A percentile compares a stretch with the other conserved stretches of the same genome.
Evolutionary conservation across 2,113 vertebrate species (phyloP).

Genomic region (Entelurus aequoreus): DNA sequence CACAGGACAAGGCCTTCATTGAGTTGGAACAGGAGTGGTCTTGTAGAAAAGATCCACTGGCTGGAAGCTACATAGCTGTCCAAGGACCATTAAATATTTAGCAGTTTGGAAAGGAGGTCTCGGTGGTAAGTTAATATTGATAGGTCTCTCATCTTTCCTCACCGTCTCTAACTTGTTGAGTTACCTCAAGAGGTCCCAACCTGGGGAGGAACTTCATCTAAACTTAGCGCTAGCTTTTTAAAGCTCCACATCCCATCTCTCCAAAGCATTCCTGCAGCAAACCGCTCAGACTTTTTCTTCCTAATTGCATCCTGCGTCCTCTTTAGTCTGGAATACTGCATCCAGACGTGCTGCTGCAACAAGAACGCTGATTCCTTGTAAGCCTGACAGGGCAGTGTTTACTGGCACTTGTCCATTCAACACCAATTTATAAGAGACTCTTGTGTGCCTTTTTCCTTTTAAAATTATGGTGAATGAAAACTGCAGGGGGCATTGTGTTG

Average conservation of each 20-base stretch:
- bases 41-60: constrained; percentile 69
- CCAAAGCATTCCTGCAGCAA: constrained; percentile 1
- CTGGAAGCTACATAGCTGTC: constrained; percentile 67
- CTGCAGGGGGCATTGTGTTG: not conserved
- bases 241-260: not conserved
- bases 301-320: constrained; percentile 14
- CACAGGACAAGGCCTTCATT: constrained; percentile 74
- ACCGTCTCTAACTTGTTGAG: constrained; percentile 53
- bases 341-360: constrained; percentile 20
- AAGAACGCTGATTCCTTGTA: constrained; percentile 60
- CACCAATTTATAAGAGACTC: constrained; percentile 29
- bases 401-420: constrained; percentile 58
- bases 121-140: constrained; percentile 76
- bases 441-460: constrained; percentile 11
- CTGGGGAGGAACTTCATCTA: constrained; percentile 39
- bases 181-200: constrained; percentile 44
- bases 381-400: constrained; percentile 53
- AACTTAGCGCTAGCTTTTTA: constrained; percentile 16
- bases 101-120: constrained; percentile 69
- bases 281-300: constrained; percentile 8
- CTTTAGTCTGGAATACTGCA: constrained; percentile 44
- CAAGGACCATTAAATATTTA: constrained; percentile 78
- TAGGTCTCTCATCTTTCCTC: constrained; percentile 73
- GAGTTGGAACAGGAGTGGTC: constrained; percentile 73
- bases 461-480: not conserved